A percentile compares a stretch with the other conserved stretches of the same genome.
These are phyloP conservation scores for Hipposideros larvatus DNA, from an alignment of 2,797 vertebrate genomes.

Conservation along the genomic window DNA sequence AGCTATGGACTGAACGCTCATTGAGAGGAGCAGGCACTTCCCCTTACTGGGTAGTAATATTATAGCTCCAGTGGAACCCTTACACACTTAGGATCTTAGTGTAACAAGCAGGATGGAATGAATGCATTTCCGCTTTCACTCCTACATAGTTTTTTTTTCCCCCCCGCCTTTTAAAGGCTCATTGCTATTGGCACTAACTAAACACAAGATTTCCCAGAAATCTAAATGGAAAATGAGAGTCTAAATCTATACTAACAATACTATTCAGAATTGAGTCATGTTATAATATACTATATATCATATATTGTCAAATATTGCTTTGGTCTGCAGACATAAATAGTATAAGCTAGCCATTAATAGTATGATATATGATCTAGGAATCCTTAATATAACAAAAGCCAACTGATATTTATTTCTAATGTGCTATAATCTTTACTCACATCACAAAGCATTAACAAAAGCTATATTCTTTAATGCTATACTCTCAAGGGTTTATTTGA, in stretches of 20 bases:
- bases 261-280: constrained; percentile 69
- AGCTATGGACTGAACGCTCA: constrained; percentile 71
- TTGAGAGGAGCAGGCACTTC: constrained; percentile 53
- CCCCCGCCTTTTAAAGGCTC: background rate
- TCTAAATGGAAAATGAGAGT: constrained; percentile 64
- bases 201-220: constrained; percentile 53
- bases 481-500: constrained; percentile 74
- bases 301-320: constrained; percentile 67
- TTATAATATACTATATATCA: constrained; percentile 71
- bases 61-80: constrained; percentile 66
- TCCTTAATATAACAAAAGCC: constrained; percentile 79
- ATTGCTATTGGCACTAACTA: constrained; percentile 69
- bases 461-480: constrained; percentile 75
- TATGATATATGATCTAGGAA: constrained; percentile 70
- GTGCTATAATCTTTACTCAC: constrained; percentile 71
- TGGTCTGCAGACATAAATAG: constrained; percentile 78
- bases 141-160: background rate
- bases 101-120: constrained; percentile 70
- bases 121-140: constrained; percentile 43
- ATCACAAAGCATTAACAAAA: constrained; percentile 80
- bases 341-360: constrained; percentile 76
- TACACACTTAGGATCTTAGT: constrained; percentile 61
- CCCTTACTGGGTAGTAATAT: constrained; percentile 49
- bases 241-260: constrained; percentile 43
- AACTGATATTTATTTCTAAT: constrained; percentile 80